Evolutionary conservation across 2,888 invertebrate species (phyloP), one percentile per base, ranked within the genome.

Genomic region (Papilio demoleus): DNA sequence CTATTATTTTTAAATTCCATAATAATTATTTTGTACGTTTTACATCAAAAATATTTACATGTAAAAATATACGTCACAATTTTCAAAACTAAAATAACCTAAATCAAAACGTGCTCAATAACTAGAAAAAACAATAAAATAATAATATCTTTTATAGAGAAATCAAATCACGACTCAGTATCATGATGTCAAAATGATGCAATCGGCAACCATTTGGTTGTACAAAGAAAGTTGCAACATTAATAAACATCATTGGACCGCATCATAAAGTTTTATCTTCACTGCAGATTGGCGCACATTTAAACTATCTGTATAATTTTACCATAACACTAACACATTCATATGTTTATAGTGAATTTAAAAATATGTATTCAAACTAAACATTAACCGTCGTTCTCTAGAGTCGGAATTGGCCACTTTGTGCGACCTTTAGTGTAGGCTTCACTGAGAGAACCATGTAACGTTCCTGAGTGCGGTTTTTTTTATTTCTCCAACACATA

Each of bases 171-270:
- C 17, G 31, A 53, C 27, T 53, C 24, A 53, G 8, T 31, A n/a
- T n/a, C n/a, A 50, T 53, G 2, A n/a, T 27, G 2, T 27, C 50
- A 14, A 27, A 27, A 53, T 53, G 53, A 53, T 31, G 53, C 31
- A 31, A 53, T 17, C 27, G 6, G n/a, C 53, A n/a, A 27, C 27
- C 53, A 53, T 53, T 53, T 53, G 53, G n/a, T 3, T 53, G n/a
- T 53, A 31, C 14, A 53, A 53, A 53, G 53, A 53, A 53, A 53
- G 53, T 53, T 53, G 53, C 53, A 53, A 31, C 53, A 53, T 53
- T 31, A 31, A 31, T 53, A 31, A 53, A 17, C 53, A 53, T 53
- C 31, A 14, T 22, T 24, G 17, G 31, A 53, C 53, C 53, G 53
- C 31, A 53, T 17, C n/a, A 53, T 53, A 31, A 53, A 31, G 53